Base-by-base conservation (phyloP, 2,113 vertebrate genomes). In the Indicator maculatus region DNA sequence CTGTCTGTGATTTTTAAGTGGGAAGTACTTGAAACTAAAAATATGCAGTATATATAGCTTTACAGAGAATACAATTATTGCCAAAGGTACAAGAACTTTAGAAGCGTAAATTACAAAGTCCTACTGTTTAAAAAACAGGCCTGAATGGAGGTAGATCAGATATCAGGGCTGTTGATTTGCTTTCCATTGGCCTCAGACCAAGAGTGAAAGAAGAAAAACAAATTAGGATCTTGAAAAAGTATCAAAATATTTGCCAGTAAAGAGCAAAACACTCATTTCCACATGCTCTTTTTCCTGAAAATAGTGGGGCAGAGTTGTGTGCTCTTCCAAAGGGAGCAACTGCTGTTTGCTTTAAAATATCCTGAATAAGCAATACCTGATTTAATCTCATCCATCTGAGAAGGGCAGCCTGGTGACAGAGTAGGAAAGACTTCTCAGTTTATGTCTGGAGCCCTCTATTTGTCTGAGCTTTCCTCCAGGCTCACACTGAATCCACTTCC, bases 221-320 rank as follows among this genome's bases (percentile, higher is more conserved):
- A 93, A 96, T 86, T 87, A 93, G 93, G 50, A 67, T 69, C 69
- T 96, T 95, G 12, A 88, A 83, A 80, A 77, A 84, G 27, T 86
- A 93, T 72, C 80, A 91, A 94, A 94, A 94, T 81, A 86, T 91
- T 95, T 95, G 69, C 76, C 72, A 86, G 52, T 1, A 2, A 72
- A 82, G 91, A 90, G 80, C 80, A 75, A 75, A 93, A 81, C 81
- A 82, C 45, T 63, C 18, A 61, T 89, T 95, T 95, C 72, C 90
- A 81, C 53, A 41, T 79, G 70, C 66, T 86, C 69, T 76, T 88
- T 94, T 90, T 50, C 50, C 28, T 84, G 33, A 88, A 66, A 88
- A 38, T 28, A 72, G 0, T 6, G 47, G 65, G 83, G 52, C n/a
- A 86, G 36, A 73, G 61, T 14, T 81, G 64, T 39, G 44, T 74